These are phyloP conservation scores for Salvelinus namaycush DNA, from an alignment of 2,113 vertebrate species.

Conservation along the genomic window DNA sequence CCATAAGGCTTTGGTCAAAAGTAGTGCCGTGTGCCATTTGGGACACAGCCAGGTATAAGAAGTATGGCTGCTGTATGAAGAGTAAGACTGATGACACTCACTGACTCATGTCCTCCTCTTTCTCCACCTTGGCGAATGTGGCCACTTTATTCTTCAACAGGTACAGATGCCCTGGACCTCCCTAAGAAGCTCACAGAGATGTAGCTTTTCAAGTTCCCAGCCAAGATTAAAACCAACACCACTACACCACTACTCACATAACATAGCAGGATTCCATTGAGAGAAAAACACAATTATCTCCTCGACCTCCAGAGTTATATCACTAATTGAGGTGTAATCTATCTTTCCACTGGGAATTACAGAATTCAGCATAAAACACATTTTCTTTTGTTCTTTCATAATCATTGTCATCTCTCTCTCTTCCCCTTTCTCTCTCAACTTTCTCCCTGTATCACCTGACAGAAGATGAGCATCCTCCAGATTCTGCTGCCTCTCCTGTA, in stretches of 20 bases:
- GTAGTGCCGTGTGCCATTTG: no score
- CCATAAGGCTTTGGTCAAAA: no score
- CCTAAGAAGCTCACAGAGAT: slow-evolving; percentile 67
- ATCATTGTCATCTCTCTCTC: neutral
- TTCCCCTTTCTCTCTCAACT: neutral
- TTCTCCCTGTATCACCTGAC: slow-evolving; percentile 79
- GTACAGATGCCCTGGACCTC: slow-evolving; percentile 94
- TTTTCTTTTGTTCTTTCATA: neutral
- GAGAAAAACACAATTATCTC: neutral
- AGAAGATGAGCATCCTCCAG: slow-evolving; percentile 98
- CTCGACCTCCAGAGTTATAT: neutral
- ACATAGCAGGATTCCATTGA: neutral
- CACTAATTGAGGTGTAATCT: neutral
- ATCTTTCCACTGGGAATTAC: neutral
- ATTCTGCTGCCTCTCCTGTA: slow-evolving; percentile 94
- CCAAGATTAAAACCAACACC: slow-evolving; percentile 2
- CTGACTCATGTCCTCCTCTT: slow-evolving; percentile 98
- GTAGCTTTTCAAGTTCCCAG: neutral
- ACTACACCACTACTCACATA: neutral
- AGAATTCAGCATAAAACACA: neutral
- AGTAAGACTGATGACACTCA: slow-evolving; percentile 70
- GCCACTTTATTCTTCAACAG: slow-evolving; percentile 98
- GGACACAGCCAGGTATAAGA: no score
- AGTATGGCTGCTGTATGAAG: no score
- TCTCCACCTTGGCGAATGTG: slow-evolving; percentile 98